Conservation (phyloP, 2,888 invertebrate genomes). For the Dasypogon diadema region DNA sequence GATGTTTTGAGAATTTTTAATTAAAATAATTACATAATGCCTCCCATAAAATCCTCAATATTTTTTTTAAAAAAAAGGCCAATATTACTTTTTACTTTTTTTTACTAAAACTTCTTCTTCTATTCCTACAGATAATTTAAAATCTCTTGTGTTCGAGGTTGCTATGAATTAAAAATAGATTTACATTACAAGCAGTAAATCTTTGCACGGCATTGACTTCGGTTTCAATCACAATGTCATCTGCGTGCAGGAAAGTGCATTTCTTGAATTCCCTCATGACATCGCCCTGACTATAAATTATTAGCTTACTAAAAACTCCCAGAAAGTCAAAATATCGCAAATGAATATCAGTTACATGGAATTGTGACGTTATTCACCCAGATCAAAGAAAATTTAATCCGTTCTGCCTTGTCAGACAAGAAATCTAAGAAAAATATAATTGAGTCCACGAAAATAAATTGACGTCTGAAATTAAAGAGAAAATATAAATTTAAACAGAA, state of each 20-base stretch:
- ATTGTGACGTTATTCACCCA: conserved; percentile 24
- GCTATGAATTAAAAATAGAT: conserved; percentile 9
- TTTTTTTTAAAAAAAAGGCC: no score
- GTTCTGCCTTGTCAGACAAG: conserved; percentile 1
- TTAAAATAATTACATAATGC: no score
- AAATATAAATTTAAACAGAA: neutral
- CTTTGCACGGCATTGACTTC: conserved; percentile 30
- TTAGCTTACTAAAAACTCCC: conserved; percentile 15
- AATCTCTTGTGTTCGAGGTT: no score
- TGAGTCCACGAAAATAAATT: conserved; percentile 19
- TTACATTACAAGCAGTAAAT: neutral
- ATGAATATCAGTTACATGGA: conserved; percentile 37
- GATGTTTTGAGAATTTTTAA: no score
- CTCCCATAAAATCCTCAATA: no score
- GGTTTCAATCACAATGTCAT: conserved; percentile 21
- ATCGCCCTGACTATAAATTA: conserved; percentile 19
- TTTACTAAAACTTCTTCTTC: no score
- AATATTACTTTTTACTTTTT: no score
- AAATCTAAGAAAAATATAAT: conserved; percentile 24
- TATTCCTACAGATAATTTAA: no score
- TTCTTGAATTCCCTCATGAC: conserved; percentile 13
- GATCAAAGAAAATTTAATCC: conserved; percentile 25
- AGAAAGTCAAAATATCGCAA: conserved; percentile 25
- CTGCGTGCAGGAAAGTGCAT: conserved; percentile 23
- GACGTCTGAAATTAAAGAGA: conserved; percentile 18